A percentile compares a stretch with the other conserved stretches of the same genome.
Evolutionary conservation across 2,888 invertebrate genomes (phyloP).

Genomic region (Cactoblastis cactorum): DNA sequence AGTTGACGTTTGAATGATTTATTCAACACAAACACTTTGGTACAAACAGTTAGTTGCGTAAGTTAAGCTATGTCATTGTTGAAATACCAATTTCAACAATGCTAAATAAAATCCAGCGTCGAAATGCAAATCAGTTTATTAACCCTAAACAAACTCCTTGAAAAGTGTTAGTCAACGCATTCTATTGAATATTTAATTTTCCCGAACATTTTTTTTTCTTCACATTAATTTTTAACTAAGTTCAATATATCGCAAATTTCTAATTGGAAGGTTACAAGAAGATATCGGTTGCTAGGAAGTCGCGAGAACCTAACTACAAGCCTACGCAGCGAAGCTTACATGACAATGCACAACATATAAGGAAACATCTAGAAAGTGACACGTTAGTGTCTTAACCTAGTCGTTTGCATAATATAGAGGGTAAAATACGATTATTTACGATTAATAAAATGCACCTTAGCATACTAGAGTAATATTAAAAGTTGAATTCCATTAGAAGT

Average conservation of each 20-base stretch:
- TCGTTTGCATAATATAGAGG: constrained; percentile 65
- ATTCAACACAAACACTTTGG: constrained; percentile 80
- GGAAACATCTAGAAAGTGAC: constrained; percentile 69
- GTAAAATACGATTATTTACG: constrained; percentile 68
- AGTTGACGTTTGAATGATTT: constrained; percentile 76
- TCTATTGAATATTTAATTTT: constrained; percentile 22
- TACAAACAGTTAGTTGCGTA: constrained; percentile 73
- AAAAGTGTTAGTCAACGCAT: background rate
- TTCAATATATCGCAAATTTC: constrained; percentile 55
- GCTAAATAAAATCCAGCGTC: background rate
- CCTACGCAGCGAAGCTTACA: constrained; percentile 70
- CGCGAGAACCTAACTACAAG: constrained; percentile 73
- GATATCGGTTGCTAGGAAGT: constrained; percentile 73
- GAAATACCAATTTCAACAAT: background rate
- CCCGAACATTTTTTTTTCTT: constrained; percentile 53
- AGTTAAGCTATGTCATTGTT: constrained; percentile 36
- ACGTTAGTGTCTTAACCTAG: constrained; percentile 64
- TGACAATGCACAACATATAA: constrained; percentile 70
- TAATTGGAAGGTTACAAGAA: constrained; percentile 73
- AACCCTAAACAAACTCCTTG: constrained; percentile 17
- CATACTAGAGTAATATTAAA: constrained; percentile 61
- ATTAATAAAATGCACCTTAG: constrained; percentile 73
- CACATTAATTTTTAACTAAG: constrained; percentile 54
- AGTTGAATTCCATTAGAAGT: constrained; percentile 48
- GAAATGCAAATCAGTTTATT: constrained; percentile 10